A percentile compares a stretch with the other conserved stretches of the same genome.
phyloP scores from a whole-genome alignment of 1,140 invertebrate species.

The Nylanderia fulva region DNA sequence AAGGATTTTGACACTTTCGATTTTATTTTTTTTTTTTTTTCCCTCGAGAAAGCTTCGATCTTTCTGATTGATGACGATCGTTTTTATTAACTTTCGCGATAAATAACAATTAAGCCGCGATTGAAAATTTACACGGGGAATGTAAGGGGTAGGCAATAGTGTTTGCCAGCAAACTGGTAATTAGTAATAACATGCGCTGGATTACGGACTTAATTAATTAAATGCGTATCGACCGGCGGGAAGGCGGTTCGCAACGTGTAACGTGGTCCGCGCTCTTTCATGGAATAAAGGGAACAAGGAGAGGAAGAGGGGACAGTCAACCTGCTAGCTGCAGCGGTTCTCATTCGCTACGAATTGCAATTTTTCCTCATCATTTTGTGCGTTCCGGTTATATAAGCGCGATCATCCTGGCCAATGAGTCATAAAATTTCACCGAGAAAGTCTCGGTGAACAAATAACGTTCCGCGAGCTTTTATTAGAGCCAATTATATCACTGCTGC shows the following conservation, averaged over 20 bases:
- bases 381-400: slow-evolving; percentile 42
- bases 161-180: slow-evolving; percentile 50
- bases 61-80: background rate
- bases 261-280: slow-evolving; percentile 67
- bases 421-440: slow-evolving; percentile 57
- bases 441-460: slow-evolving; percentile 17
- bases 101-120: background rate
- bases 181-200: slow-evolving; percentile 64
- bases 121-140: background rate
- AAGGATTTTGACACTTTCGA: background rate
- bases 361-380: slow-evolving; percentile 38
- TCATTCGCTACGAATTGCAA: slow-evolving; percentile 45
- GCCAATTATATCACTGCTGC: slow-evolving; percentile 13
- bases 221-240: slow-evolving; percentile 74
- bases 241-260: slow-evolving; percentile 73
- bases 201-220: slow-evolving; percentile 75
- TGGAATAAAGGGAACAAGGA: slow-evolving; percentile 56
- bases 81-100: background rate
- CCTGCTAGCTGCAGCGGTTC: slow-evolving; percentile 75
- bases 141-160: background rate
- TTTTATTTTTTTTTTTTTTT: background rate
- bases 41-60: background rate
- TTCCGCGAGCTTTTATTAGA: slow-evolving; percentile 17
- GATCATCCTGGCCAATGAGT: slow-evolving; percentile 37
- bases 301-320: slow-evolving; percentile 71